These are phyloP conservation scores for Brachirus orientalis DNA, from an alignment of 2,113 vertebrate species.

Conservation along the genomic window DNA sequence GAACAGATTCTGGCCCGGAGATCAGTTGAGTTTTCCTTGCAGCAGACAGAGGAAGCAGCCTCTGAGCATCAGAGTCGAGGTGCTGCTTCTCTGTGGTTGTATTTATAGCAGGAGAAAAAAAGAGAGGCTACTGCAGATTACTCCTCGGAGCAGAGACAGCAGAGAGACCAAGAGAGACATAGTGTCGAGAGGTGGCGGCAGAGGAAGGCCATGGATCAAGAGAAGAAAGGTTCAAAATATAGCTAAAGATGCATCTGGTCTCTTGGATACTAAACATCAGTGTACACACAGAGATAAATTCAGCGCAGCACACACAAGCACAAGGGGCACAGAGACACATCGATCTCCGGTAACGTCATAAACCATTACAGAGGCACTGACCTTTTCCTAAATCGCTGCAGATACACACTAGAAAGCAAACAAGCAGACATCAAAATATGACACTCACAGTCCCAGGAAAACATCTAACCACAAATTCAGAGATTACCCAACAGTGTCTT, in stretches of 20 bases:
- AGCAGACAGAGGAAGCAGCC: conserved; percentile 47
- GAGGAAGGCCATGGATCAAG: conserved; percentile 38
- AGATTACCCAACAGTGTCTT: conserved; percentile 12
- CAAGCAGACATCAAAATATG: conserved; percentile 16
- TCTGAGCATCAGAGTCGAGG: conserved; percentile 29
- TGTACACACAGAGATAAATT: neutral
- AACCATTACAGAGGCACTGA: conserved; percentile 64
- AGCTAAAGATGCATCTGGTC: conserved; percentile 28
- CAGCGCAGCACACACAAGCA: neutral
- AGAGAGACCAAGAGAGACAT: conserved; percentile 15
- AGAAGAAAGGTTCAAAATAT: conserved; percentile 45
- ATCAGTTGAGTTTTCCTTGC: conserved; percentile 51
- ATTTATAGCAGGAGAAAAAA: conserved; percentile 62
- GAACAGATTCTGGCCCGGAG: conserved; percentile 53
- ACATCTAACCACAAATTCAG: neutral
- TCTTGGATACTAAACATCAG: conserved; percentile 1
- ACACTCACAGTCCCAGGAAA: neutral
- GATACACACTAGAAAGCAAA: conserved; percentile 60
- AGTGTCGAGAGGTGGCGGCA: conserved; percentile 25
- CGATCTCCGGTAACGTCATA: conserved; percentile 48
- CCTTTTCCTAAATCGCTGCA: conserved; percentile 66
- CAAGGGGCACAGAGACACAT: conserved; percentile 24
- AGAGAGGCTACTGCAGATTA: conserved; percentile 50
- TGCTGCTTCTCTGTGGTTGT: conserved; percentile 30
- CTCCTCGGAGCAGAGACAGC: conserved; percentile 34